Evolutionary conservation across 2,113 vertebrate genomes (phyloP).

Genomic region (Lethenteron reissneri): DNA sequence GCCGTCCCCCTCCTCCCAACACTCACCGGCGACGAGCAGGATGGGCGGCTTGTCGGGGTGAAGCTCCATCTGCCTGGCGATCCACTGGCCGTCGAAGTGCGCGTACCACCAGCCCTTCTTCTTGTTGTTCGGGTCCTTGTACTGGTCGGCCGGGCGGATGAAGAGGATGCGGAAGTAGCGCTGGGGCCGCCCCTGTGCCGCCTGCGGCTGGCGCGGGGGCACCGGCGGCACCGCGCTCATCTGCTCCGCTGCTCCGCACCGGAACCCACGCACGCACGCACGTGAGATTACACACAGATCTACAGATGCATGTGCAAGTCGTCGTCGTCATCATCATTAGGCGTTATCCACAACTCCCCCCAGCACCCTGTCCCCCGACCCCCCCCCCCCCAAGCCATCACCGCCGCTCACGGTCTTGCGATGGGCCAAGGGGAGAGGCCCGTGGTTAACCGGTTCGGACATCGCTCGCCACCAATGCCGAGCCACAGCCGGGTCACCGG

Average conservation of each 20-base stretch:
- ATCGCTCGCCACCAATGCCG: no score
- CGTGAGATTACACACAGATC: neutral
- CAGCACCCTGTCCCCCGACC: no score
- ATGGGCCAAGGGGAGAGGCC: no score
- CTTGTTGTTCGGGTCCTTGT: constrained; percentile 67
- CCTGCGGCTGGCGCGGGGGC: constrained; percentile 43
- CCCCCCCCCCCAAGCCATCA: no score
- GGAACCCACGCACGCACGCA: neutral
- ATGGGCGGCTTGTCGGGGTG: constrained; percentile 89
- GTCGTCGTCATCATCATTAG: no score
- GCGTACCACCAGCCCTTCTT: constrained; percentile 99
- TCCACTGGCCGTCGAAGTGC: constrained; percentile 85
- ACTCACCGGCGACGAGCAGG: constrained; percentile 72
- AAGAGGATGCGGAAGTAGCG: constrained; percentile 93
- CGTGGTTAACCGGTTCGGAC: no score
- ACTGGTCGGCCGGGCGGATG: constrained; percentile 69
- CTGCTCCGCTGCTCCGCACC: constrained; percentile 30
- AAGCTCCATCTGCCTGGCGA: constrained; percentile 90
- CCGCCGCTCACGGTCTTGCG: no score
- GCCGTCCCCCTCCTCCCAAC: neutral
- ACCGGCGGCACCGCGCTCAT: constrained; percentile 41
- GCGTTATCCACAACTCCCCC: no score
- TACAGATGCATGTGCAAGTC: neutral
- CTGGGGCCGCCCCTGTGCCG: constrained; percentile 53
- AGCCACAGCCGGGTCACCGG: no score